Conservation (phyloP, 1,140 invertebrate genomes). For the Drosophila ficusphila region DNA sequence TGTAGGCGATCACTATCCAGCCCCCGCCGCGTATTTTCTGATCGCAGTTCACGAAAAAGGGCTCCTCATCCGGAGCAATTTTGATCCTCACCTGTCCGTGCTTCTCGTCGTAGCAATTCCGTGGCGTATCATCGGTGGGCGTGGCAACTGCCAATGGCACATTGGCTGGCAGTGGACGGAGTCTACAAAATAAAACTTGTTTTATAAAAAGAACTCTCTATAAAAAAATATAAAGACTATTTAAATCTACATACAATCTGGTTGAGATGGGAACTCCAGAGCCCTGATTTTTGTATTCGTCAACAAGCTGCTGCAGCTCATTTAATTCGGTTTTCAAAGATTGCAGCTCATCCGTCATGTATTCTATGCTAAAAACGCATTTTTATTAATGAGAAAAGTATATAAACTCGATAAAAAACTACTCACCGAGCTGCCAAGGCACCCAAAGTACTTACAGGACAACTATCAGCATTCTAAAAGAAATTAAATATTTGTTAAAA, state of each 20-base stretch:
- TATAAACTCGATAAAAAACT: not conserved
- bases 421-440: conserved; percentile 54
- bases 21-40: conserved; percentile 85
- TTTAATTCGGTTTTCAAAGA: conserved; percentile 27
- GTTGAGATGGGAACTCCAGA: not conserved
- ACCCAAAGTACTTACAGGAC: conserved; percentile 43
- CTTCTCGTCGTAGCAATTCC: conserved; percentile 48
- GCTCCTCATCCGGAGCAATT: conserved; percentile 48
- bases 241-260: conserved; percentile 26
- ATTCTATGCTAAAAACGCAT: conserved; percentile 30
- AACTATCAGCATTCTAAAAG: conserved; percentile 7
- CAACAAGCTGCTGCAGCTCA: conserved; percentile 47
- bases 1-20: conserved; percentile 88
- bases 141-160: not conserved
- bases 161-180: not conserved
- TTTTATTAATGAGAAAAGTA: not conserved
- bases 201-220: too few species aligned
- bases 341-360: conserved; percentile 46
- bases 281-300: conserved; percentile 41
- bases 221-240: too few species aligned
- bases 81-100: conserved; percentile 51
- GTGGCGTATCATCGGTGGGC: conserved; percentile 28
- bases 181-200: not conserved
- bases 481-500: not conserved
- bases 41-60: conserved; percentile 87